Evolutionary conservation across 2,888 invertebrate species (phyloP).

Genomic region (Anagyrus pseudococci): DNA sequence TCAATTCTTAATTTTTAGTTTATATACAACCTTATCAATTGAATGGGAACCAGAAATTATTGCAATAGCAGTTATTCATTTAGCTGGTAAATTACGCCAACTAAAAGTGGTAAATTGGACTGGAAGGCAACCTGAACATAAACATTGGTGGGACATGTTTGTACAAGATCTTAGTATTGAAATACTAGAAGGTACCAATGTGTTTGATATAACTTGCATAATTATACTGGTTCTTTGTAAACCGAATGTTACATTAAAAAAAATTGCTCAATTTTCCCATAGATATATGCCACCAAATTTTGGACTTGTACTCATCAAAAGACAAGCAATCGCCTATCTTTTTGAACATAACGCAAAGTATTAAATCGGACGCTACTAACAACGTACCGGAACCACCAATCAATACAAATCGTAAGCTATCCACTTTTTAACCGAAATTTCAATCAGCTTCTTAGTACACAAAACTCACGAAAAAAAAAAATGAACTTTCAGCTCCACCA

Average conservation of each 20-base stretch:
- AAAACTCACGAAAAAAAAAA: background rate
- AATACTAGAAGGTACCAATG: slow-evolving; percentile 75
- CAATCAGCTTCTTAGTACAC: no score
- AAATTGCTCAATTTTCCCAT: slow-evolving; percentile 42
- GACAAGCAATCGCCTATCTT: background rate
- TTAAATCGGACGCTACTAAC: no score
- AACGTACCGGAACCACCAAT: no score
- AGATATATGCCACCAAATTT: slow-evolving; percentile 94
- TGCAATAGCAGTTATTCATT: slow-evolving; percentile 94
- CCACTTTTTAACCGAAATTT: no score
- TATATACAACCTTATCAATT: slow-evolving; percentile 93
- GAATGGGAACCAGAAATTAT: slow-evolving; percentile 99
- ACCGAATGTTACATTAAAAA: background rate
- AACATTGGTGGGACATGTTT: slow-evolving; percentile 98
- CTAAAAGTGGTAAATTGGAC: slow-evolving; percentile 93
- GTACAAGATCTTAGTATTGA: slow-evolving; percentile 95
- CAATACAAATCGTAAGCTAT: no score
- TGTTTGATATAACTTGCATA: background rate
- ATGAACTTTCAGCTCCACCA: no score
- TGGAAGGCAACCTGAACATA: slow-evolving; percentile 75
- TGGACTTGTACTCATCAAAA: slow-evolving; percentile 85
- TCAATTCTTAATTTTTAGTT: slow-evolving; percentile 67
- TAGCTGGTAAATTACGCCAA: slow-evolving; percentile 95
- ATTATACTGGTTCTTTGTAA: slow-evolving; percentile 4
- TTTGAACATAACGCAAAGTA: no score